phyloP scores from a whole-genome alignment of 2,888 invertebrate genomes.

The Buathra laborator region DNA sequence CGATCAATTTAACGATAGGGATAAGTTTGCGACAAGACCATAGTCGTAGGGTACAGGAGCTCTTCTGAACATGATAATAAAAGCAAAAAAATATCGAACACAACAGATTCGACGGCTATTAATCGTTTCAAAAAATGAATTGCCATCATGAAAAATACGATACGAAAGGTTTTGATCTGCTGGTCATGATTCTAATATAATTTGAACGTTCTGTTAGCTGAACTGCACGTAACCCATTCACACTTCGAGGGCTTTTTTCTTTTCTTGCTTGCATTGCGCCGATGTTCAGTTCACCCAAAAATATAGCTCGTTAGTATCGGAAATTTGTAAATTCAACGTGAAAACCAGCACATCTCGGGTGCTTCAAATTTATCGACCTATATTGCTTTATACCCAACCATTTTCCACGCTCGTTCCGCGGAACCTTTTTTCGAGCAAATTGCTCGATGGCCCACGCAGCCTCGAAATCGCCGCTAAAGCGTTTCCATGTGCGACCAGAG shows the following conservation, averaged over 20 bases:
- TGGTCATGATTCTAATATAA: background rate
- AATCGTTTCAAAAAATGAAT: background rate
- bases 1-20: background rate
- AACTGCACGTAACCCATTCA: background rate
- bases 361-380: constrained; percentile 43
- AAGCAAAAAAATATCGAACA: background rate
- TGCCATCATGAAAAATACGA: too few species aligned
- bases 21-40: background rate
- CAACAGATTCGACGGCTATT: background rate
- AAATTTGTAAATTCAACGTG: constrained; percentile 45
- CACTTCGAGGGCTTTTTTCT: background rate
- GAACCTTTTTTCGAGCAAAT: constrained; percentile 16
- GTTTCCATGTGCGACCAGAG: constrained; percentile 66
- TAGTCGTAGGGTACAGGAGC: background rate
- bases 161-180: background rate
- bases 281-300: background rate
- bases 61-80: background rate
- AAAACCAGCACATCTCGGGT: constrained; percentile 37
- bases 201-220: background rate
- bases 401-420: constrained; percentile 16
- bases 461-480: constrained; percentile 62
- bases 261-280: constrained; percentile 12
- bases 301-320: constrained; percentile 53
- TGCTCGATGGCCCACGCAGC: constrained; percentile 43
- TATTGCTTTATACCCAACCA: constrained; percentile 7